phyloP scores from a whole-genome alignment of 2,797 vertebrate genomes.

The Ctenopoma kingsleyae region DNA sequence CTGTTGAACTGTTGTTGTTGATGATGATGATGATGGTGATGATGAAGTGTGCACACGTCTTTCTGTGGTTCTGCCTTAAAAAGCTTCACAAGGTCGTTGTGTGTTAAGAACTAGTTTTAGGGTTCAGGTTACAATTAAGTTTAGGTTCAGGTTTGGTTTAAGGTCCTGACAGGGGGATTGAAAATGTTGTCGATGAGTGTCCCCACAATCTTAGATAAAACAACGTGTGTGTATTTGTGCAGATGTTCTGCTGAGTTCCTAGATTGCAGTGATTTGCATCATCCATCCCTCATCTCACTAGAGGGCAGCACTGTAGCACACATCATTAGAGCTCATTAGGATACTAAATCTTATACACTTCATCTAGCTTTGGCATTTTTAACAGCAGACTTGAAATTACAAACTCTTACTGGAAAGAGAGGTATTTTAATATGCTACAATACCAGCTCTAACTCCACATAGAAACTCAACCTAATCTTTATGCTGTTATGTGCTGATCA shows the following conservation, averaged over 20 bases:
- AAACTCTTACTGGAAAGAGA: background rate
- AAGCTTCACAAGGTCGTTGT: background rate
- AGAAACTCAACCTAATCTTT: background rate
- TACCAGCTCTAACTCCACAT: background rate
- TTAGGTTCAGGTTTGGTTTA: no score
- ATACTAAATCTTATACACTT: background rate
- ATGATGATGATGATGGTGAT: background rate
- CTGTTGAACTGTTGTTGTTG: no score
- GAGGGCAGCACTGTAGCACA: conserved; percentile 74
- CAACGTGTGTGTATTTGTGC: background rate
- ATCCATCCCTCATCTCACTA: conserved; percentile 56
- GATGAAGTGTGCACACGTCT: background rate
- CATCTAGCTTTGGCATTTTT: background rate
- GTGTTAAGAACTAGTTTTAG: background rate
- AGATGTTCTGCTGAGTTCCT: background rate
- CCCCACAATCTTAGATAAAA: background rate
- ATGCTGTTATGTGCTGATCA: background rate
- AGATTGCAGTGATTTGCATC: conserved; percentile 45
- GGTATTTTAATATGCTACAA: background rate
- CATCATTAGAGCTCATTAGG: conserved; percentile 47
- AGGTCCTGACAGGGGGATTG: no score
- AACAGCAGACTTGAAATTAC: background rate
- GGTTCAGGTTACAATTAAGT: no score
- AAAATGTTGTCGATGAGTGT: background rate
- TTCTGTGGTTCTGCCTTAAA: background rate